Conservation (phyloP, 2,888 invertebrate species). For the Abrostola triplasia region DNA sequence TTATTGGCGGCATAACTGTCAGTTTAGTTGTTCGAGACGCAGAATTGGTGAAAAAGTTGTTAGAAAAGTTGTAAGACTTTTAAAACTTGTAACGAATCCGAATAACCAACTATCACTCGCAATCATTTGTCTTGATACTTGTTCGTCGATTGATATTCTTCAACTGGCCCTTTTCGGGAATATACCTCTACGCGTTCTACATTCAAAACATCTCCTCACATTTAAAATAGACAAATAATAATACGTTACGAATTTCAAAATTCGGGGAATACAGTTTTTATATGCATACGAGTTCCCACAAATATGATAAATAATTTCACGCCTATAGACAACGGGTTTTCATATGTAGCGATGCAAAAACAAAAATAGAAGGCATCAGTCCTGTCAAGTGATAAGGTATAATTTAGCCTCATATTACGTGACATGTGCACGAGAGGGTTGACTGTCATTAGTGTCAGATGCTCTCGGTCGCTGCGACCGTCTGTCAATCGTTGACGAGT, state of each 20-base stretch:
- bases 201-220: neutral
- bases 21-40: too few species aligned
- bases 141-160: too few species aligned
- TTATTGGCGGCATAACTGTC: neutral
- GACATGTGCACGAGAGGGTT: slow-evolving; percentile 82
- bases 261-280: slow-evolving; percentile 1
- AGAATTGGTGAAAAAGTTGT: too few species aligned
- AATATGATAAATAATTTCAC: slow-evolving; percentile 41
- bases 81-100: too few species aligned
- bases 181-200: neutral
- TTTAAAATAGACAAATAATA: neutral
- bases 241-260: neutral
- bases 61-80: too few species aligned
- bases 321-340: slow-evolving; percentile 35
- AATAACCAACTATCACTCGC: too few species aligned
- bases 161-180: too few species aligned
- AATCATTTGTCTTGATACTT: too few species aligned
- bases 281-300: slow-evolving; percentile 1
- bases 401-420: slow-evolving; percentile 73
- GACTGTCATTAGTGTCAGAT: slow-evolving; percentile 80
- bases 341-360: slow-evolving; percentile 45
- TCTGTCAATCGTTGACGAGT: slow-evolving; percentile 64
- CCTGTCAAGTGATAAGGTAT: slow-evolving; percentile 75
- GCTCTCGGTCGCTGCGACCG: slow-evolving; percentile 61
- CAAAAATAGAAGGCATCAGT: slow-evolving; percentile 50